Conservation (phyloP, 2,797 vertebrate genomes). For the Pitangus sulphuratus region DNA sequence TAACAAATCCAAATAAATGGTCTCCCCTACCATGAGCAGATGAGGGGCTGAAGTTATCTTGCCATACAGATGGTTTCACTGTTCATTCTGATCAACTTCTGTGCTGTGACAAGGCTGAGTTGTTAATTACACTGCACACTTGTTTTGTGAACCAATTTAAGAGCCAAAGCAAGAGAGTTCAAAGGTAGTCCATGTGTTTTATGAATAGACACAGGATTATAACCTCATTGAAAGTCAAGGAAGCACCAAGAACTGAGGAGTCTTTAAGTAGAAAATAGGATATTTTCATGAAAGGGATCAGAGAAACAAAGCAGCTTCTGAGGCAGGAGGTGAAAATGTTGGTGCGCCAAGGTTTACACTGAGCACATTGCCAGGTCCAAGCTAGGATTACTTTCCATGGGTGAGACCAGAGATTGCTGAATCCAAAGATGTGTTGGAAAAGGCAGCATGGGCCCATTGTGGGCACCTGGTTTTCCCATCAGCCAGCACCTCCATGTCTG, state of each 20-base stretch:
- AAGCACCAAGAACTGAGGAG: neutral
- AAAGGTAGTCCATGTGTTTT: neutral
- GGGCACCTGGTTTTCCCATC: neutral
- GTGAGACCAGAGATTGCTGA: neutral
- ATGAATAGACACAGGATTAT: neutral
- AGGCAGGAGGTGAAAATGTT: neutral
- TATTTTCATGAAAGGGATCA: neutral
- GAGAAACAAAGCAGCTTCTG: neutral
- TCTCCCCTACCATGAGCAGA: neutral
- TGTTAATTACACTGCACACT: neutral
- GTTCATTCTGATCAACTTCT: neutral
- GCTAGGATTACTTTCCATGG: fast-evolving
- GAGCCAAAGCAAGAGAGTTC: neutral
- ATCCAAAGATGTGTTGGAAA: neutral
- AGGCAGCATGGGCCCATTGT: neutral
- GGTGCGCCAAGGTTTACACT: neutral
- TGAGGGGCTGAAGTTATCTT: neutral
- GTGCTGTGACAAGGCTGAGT: neutral
- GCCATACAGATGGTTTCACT: neutral
- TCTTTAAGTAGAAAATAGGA: neutral
- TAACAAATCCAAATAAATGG: neutral
- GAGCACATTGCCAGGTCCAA: neutral
- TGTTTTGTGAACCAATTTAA: neutral
- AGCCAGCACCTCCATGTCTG: fast-evolving
- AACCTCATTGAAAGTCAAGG: neutral